Evolutionary conservation across 1,140 invertebrate species (phyloP).

Genomic region (Panulirus ornatus): DNA sequence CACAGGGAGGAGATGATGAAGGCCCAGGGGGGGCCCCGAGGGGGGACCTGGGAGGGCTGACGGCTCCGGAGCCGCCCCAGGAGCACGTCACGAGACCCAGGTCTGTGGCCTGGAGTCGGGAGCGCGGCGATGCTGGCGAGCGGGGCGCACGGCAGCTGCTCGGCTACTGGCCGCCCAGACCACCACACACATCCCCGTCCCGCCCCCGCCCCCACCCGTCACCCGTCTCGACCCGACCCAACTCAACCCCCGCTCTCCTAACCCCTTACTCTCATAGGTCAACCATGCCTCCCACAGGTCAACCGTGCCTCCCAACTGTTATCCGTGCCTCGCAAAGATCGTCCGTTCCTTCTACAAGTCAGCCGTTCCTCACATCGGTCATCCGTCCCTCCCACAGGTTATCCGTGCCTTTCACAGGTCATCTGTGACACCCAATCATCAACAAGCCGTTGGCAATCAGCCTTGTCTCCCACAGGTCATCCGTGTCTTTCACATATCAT

Average conservation of each 20-base stretch:
- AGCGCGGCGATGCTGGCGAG: constrained; percentile 35
- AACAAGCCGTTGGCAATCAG: not conserved
- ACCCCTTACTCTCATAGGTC: constrained; percentile 4
- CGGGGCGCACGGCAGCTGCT: constrained; percentile 29
- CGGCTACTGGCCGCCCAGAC: constrained; percentile 33
- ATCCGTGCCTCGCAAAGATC: too few species aligned
- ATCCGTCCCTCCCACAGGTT: not conserved
- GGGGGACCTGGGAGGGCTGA: constrained; percentile 13
- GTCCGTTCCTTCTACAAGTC: not conserved
- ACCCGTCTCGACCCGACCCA: constrained; percentile 25
- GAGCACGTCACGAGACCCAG: constrained; percentile 41
- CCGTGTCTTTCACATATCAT: not conserved
- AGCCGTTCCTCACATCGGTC: not conserved
- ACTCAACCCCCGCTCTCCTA: not conserved
- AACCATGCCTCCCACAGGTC: not conserved
- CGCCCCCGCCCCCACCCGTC: not conserved
- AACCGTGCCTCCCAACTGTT: not conserved
- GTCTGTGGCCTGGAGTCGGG: constrained; percentile 12
- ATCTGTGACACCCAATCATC: not conserved
- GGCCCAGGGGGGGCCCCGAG: not conserved
- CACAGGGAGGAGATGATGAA: constrained; percentile 16
- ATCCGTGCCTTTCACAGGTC: not conserved
- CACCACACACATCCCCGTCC: constrained; percentile 33
- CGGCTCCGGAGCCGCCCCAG: constrained; percentile 24
- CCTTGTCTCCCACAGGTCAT: not conserved